A percentile compares a stretch with the other conserved stretches of the same genome.
These are phyloP conservation scores for Tetanocera ferruginea DNA, from an alignment of 2,888 invertebrate genomes.

Conservation along the genomic window DNA sequence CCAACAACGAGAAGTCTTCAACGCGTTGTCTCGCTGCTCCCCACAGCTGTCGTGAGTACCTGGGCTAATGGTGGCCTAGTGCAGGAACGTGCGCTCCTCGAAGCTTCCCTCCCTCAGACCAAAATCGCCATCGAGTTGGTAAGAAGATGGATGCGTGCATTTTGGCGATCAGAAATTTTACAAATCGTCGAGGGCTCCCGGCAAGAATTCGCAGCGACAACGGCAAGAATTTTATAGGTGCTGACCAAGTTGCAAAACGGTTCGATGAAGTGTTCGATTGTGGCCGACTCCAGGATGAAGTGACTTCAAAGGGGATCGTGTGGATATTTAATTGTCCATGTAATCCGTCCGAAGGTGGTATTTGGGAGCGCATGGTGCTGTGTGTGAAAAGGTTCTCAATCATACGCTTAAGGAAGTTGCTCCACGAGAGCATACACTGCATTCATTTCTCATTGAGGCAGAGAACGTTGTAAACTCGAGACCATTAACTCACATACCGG, in stretches of 20 bases:
- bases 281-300: not conserved
- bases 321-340: constrained; percentile 14
- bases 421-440: constrained; percentile 42
- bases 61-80: no score
- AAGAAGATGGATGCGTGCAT: constrained; percentile 41
- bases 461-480: constrained; percentile 33
- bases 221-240: constrained; percentile 44
- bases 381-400: constrained; percentile 41
- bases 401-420: constrained; percentile 39
- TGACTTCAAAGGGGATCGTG: constrained; percentile 31
- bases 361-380: constrained; percentile 45
- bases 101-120: no score
- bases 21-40: no score
- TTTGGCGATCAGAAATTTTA: constrained; percentile 42
- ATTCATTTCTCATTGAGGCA: constrained; percentile 40
- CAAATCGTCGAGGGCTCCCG: constrained; percentile 46
- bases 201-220: constrained; percentile 43
- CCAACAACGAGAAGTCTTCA: no score
- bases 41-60: no score
- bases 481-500: not conserved
- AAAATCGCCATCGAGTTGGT: constrained; percentile 32
- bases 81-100: no score
- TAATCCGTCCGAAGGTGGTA: constrained; percentile 41
- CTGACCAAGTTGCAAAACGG: constrained; percentile 33
- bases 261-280: constrained; percentile 29